A percentile compares a stretch with the other conserved stretches of the same genome.
These are phyloP conservation scores for Cottus gobio DNA, from an alignment of 2,113 vertebrate species.

Conservation along the genomic window DNA sequence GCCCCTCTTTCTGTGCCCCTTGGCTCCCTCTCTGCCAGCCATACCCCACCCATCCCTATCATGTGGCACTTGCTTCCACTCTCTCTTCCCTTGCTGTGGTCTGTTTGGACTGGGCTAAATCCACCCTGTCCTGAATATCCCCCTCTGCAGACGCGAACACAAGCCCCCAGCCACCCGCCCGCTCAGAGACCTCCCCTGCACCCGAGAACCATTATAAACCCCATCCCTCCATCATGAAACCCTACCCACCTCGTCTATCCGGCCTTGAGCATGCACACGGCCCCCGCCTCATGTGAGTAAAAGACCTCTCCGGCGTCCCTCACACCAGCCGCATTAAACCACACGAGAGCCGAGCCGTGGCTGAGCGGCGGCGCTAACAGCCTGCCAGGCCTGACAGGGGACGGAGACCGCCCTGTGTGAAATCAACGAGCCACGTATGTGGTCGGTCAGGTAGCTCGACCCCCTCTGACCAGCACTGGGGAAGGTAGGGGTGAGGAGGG, in stretches of 20 bases:
- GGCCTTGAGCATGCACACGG: constrained; percentile 15
- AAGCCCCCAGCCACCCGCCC: constrained; percentile 37
- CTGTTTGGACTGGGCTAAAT: constrained; percentile 73
- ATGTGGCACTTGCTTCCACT: constrained; percentile 54
- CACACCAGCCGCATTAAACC: constrained; percentile 53
- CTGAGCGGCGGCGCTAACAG: constrained; percentile 59
- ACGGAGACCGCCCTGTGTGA: constrained; percentile 53
- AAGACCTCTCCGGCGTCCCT: constrained; percentile 27
- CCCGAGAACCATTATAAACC: constrained; percentile 34
- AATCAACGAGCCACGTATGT: constrained; percentile 72
- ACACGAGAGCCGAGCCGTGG: constrained; percentile 58
- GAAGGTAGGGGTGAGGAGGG: constrained; percentile 1
- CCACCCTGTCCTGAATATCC: constrained; percentile 51
- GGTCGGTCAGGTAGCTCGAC: constrained; percentile 66
- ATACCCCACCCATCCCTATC: constrained; percentile 20
- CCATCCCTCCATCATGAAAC: constrained; percentile 40
- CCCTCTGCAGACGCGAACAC: constrained; percentile 45
- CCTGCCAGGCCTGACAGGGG: constrained; percentile 47
- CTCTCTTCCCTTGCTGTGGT: constrained; percentile 36
- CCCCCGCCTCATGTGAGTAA: constrained; percentile 51
- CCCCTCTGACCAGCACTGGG: constrained; percentile 57
- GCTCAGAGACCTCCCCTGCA: constrained; percentile 20
- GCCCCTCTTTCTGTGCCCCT: constrained; percentile 47
- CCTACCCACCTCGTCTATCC: constrained; percentile 18
- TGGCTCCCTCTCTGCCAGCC: constrained; percentile 35